Conservation (phyloP, 2,113 vertebrate genomes). For the Megaleporinus macrocephalus region DNA sequence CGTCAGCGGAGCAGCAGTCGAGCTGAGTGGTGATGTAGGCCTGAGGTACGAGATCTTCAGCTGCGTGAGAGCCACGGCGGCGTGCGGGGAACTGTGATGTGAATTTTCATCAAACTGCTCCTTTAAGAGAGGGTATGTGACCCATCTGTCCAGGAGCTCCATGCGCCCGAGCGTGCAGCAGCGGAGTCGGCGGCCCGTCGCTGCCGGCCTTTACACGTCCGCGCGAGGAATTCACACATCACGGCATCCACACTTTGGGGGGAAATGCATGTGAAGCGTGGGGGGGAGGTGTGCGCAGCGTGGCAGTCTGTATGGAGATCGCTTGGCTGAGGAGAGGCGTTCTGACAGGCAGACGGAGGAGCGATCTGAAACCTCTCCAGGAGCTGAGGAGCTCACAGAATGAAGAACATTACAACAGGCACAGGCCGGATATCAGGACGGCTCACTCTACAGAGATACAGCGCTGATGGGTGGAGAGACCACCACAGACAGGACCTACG, state of each 20-base stretch:
- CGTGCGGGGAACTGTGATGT: neutral
- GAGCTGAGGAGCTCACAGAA: constrained; percentile 64
- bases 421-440: constrained; percentile 44
- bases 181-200: constrained; percentile 63
- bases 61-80: too few species aligned
- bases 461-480: neutral
- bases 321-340: constrained; percentile 69
- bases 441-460: neutral
- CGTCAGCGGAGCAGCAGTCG: too few species aligned
- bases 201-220: constrained; percentile 71
- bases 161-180: constrained; percentile 40
- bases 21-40: too few species aligned
- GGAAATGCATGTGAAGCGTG: constrained; percentile 21
- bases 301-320: constrained; percentile 41
- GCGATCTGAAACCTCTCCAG: constrained; percentile 76
- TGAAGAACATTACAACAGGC: constrained; percentile 56
- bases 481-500: neutral
- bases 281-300: constrained; percentile 18
- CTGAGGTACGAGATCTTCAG: too few species aligned
- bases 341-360: constrained; percentile 78
- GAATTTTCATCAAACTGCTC: neutral
- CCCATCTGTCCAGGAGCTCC: neutral
- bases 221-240: constrained; percentile 75
- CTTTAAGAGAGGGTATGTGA: neutral
- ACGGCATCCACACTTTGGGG: constrained; percentile 67